Base-by-base conservation (phyloP, 2,113 vertebrate species). In the Chiloscyllium plagiosum region DNA sequence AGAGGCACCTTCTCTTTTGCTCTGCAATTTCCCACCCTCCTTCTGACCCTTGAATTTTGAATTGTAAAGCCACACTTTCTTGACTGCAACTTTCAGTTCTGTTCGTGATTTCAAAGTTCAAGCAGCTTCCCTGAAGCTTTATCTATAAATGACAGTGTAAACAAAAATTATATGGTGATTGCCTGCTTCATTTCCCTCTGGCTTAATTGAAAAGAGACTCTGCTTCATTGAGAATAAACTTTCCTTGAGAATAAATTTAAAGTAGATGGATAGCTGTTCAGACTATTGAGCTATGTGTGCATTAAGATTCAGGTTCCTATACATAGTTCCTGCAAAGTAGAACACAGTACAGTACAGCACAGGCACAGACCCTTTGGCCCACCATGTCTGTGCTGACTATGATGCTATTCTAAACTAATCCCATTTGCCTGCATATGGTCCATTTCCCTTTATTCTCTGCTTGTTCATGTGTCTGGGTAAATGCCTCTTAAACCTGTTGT, bases 241-340 rank as follows among this genome's bases (percentile, higher is more conserved):
- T 89, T 89, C 22, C 26, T 89, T 89, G 86, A 89, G 86, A 26
- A 89, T 52, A 89, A 89, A 15, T 89, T 52, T 56, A 89, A 89
- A 26, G 3, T 89, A 10, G 50, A 29, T 56, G 22, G 86, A 56
- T 29, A 26, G 1, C 50, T 33, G 50, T 89, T 22, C 86, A 89
- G 50, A 26, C 8, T 13, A 13, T 50, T 56, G 22, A 29, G 50
- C 26, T 1, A 26, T 24, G 52, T 89, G 22, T 29, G 12, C 4
- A 26, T 2, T 15, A 29, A 26, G 10, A 42, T 19, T 4, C 5
- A 22, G n/a, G n/a, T 47, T 37, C 72, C 33, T 76, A 37, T 17
- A 20, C 80, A 83, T 29, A 29, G 56, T 61, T 10, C 1, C 7
- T 61, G 12, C 6, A 61, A 61, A 10, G 12, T 61, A 61, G 56